Evolutionary conservation across 2,888 invertebrate genomes (phyloP).

Genomic region (Andrena bicolor): DNA sequence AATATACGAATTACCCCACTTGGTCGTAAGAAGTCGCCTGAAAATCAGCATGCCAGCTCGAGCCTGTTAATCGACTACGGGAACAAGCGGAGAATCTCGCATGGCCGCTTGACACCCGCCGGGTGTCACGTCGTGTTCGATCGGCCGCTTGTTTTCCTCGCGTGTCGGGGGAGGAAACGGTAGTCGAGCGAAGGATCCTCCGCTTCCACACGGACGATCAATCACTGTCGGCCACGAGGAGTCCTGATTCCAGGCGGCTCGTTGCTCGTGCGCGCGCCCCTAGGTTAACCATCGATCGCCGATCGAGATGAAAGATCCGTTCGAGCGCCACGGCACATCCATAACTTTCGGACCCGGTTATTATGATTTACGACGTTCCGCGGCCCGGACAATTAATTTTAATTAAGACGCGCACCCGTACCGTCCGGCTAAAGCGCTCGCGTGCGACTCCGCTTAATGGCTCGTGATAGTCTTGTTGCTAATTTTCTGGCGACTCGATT

Average conservation of each 20-base stretch:
- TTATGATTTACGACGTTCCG: constrained; percentile 72
- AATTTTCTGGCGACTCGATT: constrained; percentile 5
- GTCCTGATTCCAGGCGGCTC: constrained; percentile 31
- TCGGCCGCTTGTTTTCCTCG: constrained; percentile 17
- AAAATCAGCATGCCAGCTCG: constrained; percentile 11
- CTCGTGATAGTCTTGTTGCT: constrained; percentile 19
- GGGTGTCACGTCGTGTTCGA: constrained; percentile 47
- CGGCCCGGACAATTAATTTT: constrained; percentile 69
- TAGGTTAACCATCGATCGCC: constrained; percentile 58
- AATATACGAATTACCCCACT: not conserved
- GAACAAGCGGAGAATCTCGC: constrained; percentile 57
- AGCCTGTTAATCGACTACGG: constrained; percentile 42
- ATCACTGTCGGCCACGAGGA: constrained; percentile 67
- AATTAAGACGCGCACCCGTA: constrained; percentile 63
- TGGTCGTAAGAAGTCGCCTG: not conserved
- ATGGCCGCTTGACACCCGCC: constrained; percentile 54
- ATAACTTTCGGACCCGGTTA: constrained; percentile 64
- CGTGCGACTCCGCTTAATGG: constrained; percentile 35
- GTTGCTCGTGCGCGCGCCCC: not conserved
- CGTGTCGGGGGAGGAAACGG: constrained; percentile 54
- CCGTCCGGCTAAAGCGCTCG: constrained; percentile 29
- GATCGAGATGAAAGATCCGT: constrained; percentile 68
- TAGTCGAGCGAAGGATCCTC: constrained; percentile 47
- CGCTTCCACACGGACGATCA: constrained; percentile 61
- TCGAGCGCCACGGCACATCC: constrained; percentile 66